Percentiles rank a stretch among this genome's conserved stretches.
These are phyloP conservation scores for Harpegnathos saltator DNA, from an alignment of 1,140 invertebrate species.

Conservation along the genomic window DNA sequence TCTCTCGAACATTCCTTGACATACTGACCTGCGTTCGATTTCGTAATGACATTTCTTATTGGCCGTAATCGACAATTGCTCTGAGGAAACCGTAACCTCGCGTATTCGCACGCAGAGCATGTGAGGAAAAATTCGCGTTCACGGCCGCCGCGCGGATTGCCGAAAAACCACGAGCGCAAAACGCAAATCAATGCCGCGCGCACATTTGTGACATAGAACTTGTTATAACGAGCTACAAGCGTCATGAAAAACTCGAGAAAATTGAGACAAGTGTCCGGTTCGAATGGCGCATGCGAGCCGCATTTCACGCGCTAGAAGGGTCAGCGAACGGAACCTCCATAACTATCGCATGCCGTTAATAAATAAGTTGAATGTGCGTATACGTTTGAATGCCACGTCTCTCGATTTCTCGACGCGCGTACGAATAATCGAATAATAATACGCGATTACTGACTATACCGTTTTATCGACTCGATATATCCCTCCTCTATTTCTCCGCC, in stretches of 20 bases:
- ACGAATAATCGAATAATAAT: neutral
- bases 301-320: slow-evolving; percentile 17
- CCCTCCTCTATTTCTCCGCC: neutral
- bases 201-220: slow-evolving; percentile 9
- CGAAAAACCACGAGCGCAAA: neutral
- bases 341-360: slow-evolving; percentile 17
- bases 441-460: slow-evolving; percentile 1
- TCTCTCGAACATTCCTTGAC: neutral
- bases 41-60: neutral
- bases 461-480: neutral
- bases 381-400: neutral
- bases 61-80: neutral
- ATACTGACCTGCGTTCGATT: neutral
- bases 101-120: neutral
- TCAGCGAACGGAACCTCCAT: slow-evolving; percentile 13
- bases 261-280: slow-evolving; percentile 22
- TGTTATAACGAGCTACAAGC: neutral
- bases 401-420: neutral
- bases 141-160: neutral
- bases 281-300: neutral
- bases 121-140: neutral
- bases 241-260: neutral
- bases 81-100: neutral
- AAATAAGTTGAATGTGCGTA: slow-evolving; percentile 1
- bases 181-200: neutral